Evolutionary conservation across 2,888 invertebrate species (phyloP).

Genomic region (Rhamnusium bicolor): DNA sequence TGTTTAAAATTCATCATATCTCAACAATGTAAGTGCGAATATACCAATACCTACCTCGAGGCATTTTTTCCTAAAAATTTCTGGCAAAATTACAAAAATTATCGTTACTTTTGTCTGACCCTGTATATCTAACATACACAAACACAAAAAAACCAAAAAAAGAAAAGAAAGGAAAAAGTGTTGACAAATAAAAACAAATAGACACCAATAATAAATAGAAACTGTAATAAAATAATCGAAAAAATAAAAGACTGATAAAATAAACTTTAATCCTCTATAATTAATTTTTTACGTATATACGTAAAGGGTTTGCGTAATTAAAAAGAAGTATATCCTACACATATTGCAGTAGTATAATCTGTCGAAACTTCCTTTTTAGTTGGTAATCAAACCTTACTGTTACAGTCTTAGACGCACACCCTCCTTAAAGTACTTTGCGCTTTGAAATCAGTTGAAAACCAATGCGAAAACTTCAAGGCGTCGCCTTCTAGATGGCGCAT

Average conservation of each 20-base stretch:
- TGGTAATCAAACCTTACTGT: constrained; percentile 28
- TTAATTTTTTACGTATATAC: too few species aligned
- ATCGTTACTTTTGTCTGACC: too few species aligned
- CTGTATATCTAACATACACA: background rate
- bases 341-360: background rate
- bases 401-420: constrained; percentile 58
- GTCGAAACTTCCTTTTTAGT: background rate
- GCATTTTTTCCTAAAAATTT: too few species aligned
- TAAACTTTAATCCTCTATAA: too few species aligned
- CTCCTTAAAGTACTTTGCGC: constrained; percentile 29
- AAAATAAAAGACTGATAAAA: background rate
- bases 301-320: too few species aligned
- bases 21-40: too few species aligned
- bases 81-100: too few species aligned
- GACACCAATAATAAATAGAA: background rate
- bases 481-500: constrained; percentile 63
- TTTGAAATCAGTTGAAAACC: constrained; percentile 41
- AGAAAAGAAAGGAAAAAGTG: background rate
- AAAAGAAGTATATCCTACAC: too few species aligned
- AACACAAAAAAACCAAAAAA: too few species aligned
- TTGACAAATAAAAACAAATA: too few species aligned
- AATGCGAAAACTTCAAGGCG: constrained; percentile 57
- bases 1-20: too few species aligned
- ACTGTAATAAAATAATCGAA: constrained; percentile 1
- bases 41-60: too few species aligned